Evolutionary conservation across 2,113 vertebrate genomes (phyloP).

Genomic region (Pandion haliaetus): DNA sequence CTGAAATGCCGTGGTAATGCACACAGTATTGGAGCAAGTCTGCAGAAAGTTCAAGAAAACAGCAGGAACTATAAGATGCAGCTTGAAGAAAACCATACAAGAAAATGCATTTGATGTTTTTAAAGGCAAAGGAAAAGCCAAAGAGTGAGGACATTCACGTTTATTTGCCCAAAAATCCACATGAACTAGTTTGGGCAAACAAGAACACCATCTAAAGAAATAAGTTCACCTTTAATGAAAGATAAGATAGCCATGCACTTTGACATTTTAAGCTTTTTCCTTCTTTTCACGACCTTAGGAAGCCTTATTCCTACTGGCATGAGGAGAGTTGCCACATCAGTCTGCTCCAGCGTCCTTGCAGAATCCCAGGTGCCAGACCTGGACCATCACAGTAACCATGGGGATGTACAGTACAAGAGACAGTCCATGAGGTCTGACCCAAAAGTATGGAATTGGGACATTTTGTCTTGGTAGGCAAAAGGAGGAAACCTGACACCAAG

Average conservation of each 20-base stretch:
- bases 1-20: background rate
- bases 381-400: accelerated
- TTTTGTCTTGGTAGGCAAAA: background rate
- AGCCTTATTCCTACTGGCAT: background rate
- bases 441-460: background rate
- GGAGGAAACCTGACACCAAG: background rate
- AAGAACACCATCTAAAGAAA: background rate
- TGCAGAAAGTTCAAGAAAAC: background rate
- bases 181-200: background rate
- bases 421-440: accelerated
- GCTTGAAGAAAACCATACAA: background rate
- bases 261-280: background rate
- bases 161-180: background rate
- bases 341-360: background rate
- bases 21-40: accelerated
- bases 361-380: background rate
- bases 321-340: background rate
- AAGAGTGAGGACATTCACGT: background rate
- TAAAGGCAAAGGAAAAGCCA: background rate
- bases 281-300: background rate
- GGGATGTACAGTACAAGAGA: background rate
- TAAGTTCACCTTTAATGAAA: background rate
- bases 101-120: background rate
- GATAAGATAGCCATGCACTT: background rate
- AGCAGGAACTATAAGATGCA: background rate